Conservation (phyloP, 2,797 vertebrate species). For the Enteromius treurensis region DNA sequence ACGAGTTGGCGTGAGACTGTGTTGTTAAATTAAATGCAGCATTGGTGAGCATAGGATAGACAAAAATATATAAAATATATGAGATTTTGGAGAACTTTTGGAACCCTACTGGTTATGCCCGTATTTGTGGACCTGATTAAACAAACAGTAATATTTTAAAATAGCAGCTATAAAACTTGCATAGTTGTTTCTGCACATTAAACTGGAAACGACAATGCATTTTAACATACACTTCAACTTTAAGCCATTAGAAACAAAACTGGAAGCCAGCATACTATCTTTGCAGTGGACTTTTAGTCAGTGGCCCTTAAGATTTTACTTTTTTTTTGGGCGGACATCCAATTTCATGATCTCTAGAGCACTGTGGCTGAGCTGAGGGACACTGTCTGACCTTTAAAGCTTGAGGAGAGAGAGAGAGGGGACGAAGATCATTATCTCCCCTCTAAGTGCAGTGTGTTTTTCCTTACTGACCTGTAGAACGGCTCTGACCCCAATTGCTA, state of each 20-base stretch:
- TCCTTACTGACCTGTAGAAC: not conserved
- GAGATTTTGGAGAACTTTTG: not conserved
- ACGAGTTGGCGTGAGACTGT: too few species aligned
- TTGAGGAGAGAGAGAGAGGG: not conserved
- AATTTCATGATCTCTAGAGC: slow-evolving; percentile 21
- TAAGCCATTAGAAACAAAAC: not conserved
- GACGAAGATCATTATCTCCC: slow-evolving; percentile 22
- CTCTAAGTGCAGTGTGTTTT: slow-evolving; percentile 12
- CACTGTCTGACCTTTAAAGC: slow-evolving; percentile 13
- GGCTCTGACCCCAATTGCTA: not conserved
- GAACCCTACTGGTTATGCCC: not conserved
- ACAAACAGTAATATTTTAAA: not conserved
- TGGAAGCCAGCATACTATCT: not conserved
- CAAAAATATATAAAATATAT: too few species aligned
- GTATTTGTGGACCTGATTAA: not conserved
- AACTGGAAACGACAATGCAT: not conserved
- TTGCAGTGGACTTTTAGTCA: not conserved
- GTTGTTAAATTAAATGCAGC: not conserved
- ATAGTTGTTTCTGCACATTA: not conserved
- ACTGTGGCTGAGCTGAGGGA: not conserved
- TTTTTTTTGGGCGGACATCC: not conserved
- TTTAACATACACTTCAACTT: not conserved
- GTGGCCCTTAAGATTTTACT: slow-evolving; percentile 3
- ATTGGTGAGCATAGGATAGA: not conserved
- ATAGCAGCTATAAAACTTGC: not conserved